Conservation (phyloP, 2,888 invertebrate species). For the Drosophila fungiperda region DNA sequence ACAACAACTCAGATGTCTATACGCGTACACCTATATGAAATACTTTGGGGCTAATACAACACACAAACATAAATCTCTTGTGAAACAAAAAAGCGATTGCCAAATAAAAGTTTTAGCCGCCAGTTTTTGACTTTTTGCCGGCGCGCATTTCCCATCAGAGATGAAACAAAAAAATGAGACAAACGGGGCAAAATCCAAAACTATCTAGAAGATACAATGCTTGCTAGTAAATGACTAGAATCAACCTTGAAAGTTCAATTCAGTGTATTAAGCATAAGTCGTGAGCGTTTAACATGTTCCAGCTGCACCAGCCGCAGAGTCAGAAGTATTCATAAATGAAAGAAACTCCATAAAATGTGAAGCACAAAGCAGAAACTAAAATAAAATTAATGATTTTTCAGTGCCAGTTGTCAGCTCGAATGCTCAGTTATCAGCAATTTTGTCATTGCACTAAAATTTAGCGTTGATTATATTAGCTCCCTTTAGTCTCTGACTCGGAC, state of each 20-base stretch:
- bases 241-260: constrained; percentile 57
- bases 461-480: constrained; percentile 65
- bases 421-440: constrained; percentile 74
- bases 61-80: constrained; percentile 69
- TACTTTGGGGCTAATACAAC: constrained; percentile 57
- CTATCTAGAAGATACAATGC: constrained; percentile 29
- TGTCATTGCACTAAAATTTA: constrained; percentile 75
- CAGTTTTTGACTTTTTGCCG: constrained; percentile 25
- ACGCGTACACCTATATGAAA: constrained; percentile 38
- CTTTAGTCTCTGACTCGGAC: background rate
- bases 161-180: constrained; percentile 1
- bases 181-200: background rate
- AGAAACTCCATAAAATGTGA: constrained; percentile 12
- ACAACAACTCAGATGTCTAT: constrained; percentile 26
- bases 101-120: constrained; percentile 55
- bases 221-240: constrained; percentile 1
- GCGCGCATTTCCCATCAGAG: background rate
- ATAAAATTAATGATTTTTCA: constrained; percentile 70
- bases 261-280: constrained; percentile 42
- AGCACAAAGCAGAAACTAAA: constrained; percentile 46
- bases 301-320: constrained; percentile 24
- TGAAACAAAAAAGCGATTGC: constrained; percentile 41
- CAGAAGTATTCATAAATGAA: constrained; percentile 14
- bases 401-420: constrained; percentile 19
- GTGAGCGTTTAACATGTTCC: constrained; percentile 30